Base-by-base conservation (phyloP, 2,888 invertebrate species). In the Slavum lentiscoides region DNA sequence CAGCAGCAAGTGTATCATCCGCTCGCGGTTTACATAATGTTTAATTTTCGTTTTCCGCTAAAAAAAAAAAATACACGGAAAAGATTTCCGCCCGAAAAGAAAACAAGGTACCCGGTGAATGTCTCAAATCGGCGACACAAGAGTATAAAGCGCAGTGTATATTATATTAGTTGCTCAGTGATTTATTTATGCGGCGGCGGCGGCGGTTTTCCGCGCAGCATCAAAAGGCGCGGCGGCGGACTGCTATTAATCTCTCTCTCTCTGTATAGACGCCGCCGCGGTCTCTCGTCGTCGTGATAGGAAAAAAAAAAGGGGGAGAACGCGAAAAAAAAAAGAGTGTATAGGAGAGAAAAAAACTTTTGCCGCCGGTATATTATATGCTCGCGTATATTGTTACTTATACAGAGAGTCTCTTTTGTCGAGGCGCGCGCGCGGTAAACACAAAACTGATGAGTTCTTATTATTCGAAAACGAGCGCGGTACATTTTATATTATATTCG, bases 371-470 rank as follows among this genome's bases (percentile, higher is more conserved):
- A 30, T 30, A 30, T 30, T 49, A 39, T 3, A 39, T 80, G 70
- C 77, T 64, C 70, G 77, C 30, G 30, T 30, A 30, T 64, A 70
- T 62, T 80, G 70, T 80, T 80, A 80, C 77, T 80, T 80, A 2
- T 30, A 30, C 4, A 30, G 30, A 80, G 70, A 55, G 77, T 55
- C 70, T 64, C 77, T 80, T 80, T 80, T 80, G 77, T 80, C 61
- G 55, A 53, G 77, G 74, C 59, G 30, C 30, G 74, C 59, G 30
- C 30, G 30, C 30, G 30, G 30, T 30, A 69, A 69, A 70, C 70
- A 69, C 53, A 77, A 77, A 77, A 77, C 69, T 80, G 77, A 80
- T 80, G 77, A 64, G 77, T 70, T 80, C 69, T 80, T 80, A 80
- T 80, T 80, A 80, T 80, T 80, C 69, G 69, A 64, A 69, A 69